Conservation (phyloP, 2,888 invertebrate genomes). For the Dusona sp. region DNA sequence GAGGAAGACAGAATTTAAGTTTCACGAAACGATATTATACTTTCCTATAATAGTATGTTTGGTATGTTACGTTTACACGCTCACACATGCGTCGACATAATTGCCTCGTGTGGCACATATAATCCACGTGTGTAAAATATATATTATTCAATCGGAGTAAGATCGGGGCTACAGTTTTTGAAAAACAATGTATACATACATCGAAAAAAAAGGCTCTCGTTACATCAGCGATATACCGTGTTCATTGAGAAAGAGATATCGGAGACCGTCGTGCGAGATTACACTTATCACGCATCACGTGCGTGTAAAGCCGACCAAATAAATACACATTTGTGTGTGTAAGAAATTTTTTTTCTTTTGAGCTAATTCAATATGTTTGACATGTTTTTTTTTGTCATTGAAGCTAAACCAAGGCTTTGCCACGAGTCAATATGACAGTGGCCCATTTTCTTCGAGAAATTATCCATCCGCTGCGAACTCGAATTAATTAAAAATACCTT, state of each 20-base stretch:
- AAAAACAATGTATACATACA: not conserved
- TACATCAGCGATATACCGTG: conserved; percentile 23
- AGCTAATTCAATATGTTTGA: not conserved
- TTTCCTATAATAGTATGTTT: conserved; percentile 16
- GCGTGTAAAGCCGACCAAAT: conserved; percentile 11
- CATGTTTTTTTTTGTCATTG: not conserved
- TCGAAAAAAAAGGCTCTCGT: not conserved
- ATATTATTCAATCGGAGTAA: not conserved
- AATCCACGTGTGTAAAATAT: conserved; percentile 27
- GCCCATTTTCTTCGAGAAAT: not conserved
- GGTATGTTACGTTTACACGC: conserved; percentile 12
- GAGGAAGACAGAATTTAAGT: not conserved
- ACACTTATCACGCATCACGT: conserved; percentile 30
- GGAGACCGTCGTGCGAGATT: not conserved
- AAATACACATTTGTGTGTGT: not conserved
- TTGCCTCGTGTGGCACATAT: not conserved
- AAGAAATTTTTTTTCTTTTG: not conserved
- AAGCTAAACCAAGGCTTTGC: not conserved
- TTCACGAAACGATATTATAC: not conserved
- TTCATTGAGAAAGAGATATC: conserved; percentile 47
- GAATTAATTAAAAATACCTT: not conserved
- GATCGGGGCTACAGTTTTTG: not conserved
- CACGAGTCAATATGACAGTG: conserved; percentile 24
- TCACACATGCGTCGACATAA: not conserved
- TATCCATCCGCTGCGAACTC: not conserved